A percentile compares a stretch with the other conserved stretches of the same genome.
Conservation (phyloP, 2,888 invertebrate species). For the Ornithoptera alexandrae region DNA sequence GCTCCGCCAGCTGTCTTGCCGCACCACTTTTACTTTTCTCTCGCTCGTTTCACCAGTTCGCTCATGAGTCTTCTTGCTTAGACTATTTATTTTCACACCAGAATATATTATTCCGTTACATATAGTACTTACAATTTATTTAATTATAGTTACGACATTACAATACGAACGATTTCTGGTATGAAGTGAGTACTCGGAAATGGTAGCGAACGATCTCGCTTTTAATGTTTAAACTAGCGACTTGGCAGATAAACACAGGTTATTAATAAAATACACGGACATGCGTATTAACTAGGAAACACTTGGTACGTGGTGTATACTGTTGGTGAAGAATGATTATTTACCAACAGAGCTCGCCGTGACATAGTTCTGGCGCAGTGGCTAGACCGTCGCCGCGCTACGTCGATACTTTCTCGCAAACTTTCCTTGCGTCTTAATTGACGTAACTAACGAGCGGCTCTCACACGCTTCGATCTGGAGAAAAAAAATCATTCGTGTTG, state of each 20-base stretch:
- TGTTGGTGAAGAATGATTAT: conserved; percentile 51
- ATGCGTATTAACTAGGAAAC: conserved; percentile 41
- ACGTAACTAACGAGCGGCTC: conserved; percentile 76
- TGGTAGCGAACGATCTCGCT: conserved; percentile 1
- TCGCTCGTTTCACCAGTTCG: conserved; percentile 43
- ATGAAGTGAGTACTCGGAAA: neutral
- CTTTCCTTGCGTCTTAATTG: conserved; percentile 76
- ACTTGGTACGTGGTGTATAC: conserved; percentile 48
- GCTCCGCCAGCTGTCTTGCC: conserved; percentile 50
- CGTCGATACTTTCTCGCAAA: conserved; percentile 74
- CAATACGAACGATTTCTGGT: neutral
- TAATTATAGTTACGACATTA: no score
- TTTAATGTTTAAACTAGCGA: conserved; percentile 9
- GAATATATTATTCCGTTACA: neutral
- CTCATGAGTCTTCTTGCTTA: conserved; percentile 22
- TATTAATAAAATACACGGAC: conserved; percentile 32
- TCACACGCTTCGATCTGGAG: conserved; percentile 64
- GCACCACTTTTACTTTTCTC: conserved; percentile 75
- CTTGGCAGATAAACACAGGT: conserved; percentile 26
- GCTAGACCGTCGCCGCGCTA: conserved; percentile 51
- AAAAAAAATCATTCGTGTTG: conserved; percentile 64
- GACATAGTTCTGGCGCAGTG: conserved; percentile 57
- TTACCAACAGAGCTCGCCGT: conserved; percentile 71
- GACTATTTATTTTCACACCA: conserved; percentile 16
- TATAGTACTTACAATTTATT: neutral